Percentiles rank a stretch among this genome's conserved stretches.
Conservation (phyloP, 2,113 vertebrate species). For the Burhinus bistriatus region DNA sequence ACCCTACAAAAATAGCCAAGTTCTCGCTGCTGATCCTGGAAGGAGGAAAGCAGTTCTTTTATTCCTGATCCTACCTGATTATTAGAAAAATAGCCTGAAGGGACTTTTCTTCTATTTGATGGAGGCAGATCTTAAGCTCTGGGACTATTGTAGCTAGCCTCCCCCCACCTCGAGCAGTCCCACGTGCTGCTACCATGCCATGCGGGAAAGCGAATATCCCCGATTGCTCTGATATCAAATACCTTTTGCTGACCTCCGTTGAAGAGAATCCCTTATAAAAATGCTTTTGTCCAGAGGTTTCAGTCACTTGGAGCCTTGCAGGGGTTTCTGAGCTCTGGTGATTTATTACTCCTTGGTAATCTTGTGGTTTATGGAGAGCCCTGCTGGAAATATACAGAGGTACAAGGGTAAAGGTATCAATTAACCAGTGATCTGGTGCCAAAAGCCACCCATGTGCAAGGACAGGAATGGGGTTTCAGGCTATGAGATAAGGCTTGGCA, state of each 20-base stretch:
- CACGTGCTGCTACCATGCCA: background rate
- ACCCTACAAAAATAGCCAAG: background rate
- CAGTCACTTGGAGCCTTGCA: background rate
- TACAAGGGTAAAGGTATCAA: background rate
- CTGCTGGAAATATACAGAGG: background rate
- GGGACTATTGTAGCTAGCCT: background rate
- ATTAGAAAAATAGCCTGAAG: background rate
- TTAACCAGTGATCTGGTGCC: background rate
- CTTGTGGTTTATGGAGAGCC: background rate
- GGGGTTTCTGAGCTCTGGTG: background rate
- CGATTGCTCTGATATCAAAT: background rate
- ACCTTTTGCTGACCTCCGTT: background rate
- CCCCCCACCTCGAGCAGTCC: background rate
- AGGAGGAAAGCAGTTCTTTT: background rate
- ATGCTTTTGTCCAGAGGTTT: background rate
- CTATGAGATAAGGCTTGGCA: background rate
- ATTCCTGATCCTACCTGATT: background rate
- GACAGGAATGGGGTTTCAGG: background rate
- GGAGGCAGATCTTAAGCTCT: background rate
- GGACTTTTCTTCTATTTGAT: background rate
- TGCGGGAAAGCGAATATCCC: background rate
- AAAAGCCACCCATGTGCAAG: background rate
- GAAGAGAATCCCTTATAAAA: slow-evolving; percentile 10
- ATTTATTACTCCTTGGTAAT: background rate
- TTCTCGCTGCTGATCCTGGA: background rate